Base-by-base conservation (phyloP, 1,140 invertebrate genomes). In the Panulirus ornatus region DNA sequence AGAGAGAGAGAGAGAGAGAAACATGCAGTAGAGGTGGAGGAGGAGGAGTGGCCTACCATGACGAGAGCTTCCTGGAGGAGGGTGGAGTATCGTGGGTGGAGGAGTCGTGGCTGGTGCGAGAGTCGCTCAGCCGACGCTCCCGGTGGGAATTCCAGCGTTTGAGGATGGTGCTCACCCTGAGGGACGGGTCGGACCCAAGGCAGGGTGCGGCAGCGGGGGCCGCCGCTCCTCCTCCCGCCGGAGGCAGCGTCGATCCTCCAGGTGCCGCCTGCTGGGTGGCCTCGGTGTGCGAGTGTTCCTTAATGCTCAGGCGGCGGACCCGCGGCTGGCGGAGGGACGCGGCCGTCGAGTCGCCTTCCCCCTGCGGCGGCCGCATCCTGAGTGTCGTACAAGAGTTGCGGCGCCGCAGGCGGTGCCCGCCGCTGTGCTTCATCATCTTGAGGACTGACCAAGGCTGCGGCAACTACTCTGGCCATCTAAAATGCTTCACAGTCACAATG, bases 381-480 rank as follows among this genome's bases (percentile, higher is more conserved):
- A 91, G 91, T 19, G 91, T 73, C 78, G 91, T 91, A 86, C 91
- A 91, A 0, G 91, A 91, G 58, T 91, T 91, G 73, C 91, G 91
- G 81, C 91, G 91, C 82, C 86, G 86, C 85, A 91, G 82, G 71
- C 83, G 79, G 47, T 88, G 86, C 27, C 71, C 91, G 81, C 87
- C 58, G 70, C 91, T 91, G 82, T 91, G 85, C 73, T 91, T 91
- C 91, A 91, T 91, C 91, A 91, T 91, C 76, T 79, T 91, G 91
- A 70, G 19, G 63, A 84, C 73, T 76, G 51, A 40, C 85, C 75
- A 36, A 70, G 75, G 47, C 38, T 36, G 36, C 30, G 36, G 9
- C 75, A 16, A 51, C 75, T 75, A 40, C 85, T 81, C 54, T 78
- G 85, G 85, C 75, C 85, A 81, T 81, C 85, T 78, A 88, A 66